Evolutionary conservation across 2,888 invertebrate genomes (phyloP).

Genomic region (Ligdia adustata): DNA sequence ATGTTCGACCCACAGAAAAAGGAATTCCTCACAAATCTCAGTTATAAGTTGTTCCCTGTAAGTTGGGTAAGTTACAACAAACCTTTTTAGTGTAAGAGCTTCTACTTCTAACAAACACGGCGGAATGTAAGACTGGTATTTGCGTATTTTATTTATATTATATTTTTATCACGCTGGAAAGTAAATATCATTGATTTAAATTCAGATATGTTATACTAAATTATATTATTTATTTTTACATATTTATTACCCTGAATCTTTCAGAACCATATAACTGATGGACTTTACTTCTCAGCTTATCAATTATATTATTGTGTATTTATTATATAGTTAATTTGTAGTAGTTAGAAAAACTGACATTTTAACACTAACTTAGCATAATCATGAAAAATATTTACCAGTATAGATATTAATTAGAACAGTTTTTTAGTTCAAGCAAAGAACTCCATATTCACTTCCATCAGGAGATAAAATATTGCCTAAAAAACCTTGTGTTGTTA

Average conservation of each 20-base stretch:
- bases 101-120: constrained; percentile 67
- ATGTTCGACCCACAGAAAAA: constrained; percentile 92
- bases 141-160: constrained; percentile 32
- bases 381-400: constrained; percentile 2
- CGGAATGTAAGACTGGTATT: constrained; percentile 51
- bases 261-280: too few species aligned
- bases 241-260: too few species aligned
- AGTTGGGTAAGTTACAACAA: constrained; percentile 87
- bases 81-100: constrained; percentile 53
- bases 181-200: constrained; percentile 1
- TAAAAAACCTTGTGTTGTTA: too few species aligned
- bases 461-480: too few species aligned
- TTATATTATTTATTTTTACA: too few species aligned
- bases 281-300: constrained; percentile 6
- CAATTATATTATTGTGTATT: constrained; percentile 8
- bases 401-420: neutral
- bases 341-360: constrained; percentile 39
- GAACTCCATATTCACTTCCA: too few species aligned
- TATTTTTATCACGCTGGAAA: constrained; percentile 4
- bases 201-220: too few species aligned
- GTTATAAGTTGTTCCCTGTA: constrained; percentile 92
- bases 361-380: neutral
- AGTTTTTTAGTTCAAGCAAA: too few species aligned
- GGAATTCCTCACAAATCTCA: constrained; percentile 91
- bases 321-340: constrained; percentile 13